phyloP scores from a whole-genome alignment of 2,797 vertebrate genomes.

The Orestias chungarensis region DNA sequence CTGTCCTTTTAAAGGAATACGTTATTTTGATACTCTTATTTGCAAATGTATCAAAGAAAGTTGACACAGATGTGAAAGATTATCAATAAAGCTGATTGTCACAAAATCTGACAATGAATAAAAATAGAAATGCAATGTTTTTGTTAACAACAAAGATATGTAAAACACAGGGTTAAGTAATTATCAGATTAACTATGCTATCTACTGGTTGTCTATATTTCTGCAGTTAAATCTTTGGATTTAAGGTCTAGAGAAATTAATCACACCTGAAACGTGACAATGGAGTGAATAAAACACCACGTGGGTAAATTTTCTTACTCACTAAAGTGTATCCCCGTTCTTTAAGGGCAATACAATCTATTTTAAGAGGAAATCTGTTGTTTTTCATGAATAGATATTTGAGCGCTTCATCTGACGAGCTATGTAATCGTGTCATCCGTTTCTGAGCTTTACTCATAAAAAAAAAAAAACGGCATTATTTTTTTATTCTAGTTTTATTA shows the following conservation, averaged over 20 bases:
- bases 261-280: slow-evolving; percentile 3
- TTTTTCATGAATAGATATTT: slow-evolving; percentile 30
- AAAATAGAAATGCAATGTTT: neutral
- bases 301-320: slow-evolving; percentile 10
- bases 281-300: neutral
- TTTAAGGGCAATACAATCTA: slow-evolving; percentile 49
- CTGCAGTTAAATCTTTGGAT: slow-evolving; percentile 18
- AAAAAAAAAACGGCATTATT: neutral
- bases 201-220: neutral
- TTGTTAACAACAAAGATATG: neutral
- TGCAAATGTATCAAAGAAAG: neutral
- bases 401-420: neutral
- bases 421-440: slow-evolving; percentile 36
- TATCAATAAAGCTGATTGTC: neutral
- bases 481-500: slow-evolving; percentile 13
- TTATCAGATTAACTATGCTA: neutral
- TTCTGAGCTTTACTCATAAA: slow-evolving; percentile 38
- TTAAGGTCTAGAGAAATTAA: slow-evolving; percentile 16
- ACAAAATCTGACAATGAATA: neutral
- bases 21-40: neutral
- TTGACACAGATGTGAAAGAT: neutral
- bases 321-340: neutral
- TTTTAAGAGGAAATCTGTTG: slow-evolving; percentile 55
- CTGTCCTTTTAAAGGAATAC: neutral
- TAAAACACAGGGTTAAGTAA: neutral